Evolutionary conservation across 1,140 invertebrate species (phyloP), one percentile per base, ranked within the genome.

Genomic region (Bombus confusus): DNA sequence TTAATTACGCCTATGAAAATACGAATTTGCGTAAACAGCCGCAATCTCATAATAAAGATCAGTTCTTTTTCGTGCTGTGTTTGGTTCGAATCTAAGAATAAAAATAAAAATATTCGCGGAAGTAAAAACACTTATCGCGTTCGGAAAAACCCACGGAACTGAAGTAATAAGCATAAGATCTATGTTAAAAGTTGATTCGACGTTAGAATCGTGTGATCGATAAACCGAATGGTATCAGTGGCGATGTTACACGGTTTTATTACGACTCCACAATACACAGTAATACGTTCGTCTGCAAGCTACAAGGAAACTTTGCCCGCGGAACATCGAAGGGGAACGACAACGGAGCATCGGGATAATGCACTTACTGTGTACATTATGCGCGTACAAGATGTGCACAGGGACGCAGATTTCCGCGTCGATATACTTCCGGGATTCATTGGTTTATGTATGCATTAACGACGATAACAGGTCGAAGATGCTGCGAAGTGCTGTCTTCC

Each of bases 321-420:
- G 28, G 34, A 77, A 77, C 62, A 69, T 64, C 80, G 64, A 78
- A 68, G 64, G 39, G 47, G 37, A 59, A 83, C 82, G 43, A 78
- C 82, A 83, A 69, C 74, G 73, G n/a, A 66, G 43, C 72, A 28
- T 25, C 13, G n/a, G n/a, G 73, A 83, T 83, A 83, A 83, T 83
- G 82, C 82, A 83, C 37, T 83, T 78, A 83, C 74, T 34, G 43
- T 78, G 74, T 78, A 78, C 74, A 77, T 83, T 83, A 83, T 66
- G 64, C 64, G 34, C 64, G 31, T 39, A 43, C n/a, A 47, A 59
- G 64, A 75, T 64, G 39, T 37, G 25, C 12, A 72, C 34, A 57
- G 57, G 41, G 69, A 31, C n/a, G 18, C 41, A 57, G 73, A 75
- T 68, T 64, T 77, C 72, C 59, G 59, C 75, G 52, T 68, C 80